Conservation (phyloP, 2,113 vertebrate species). For the Balaeniceps rex region DNA sequence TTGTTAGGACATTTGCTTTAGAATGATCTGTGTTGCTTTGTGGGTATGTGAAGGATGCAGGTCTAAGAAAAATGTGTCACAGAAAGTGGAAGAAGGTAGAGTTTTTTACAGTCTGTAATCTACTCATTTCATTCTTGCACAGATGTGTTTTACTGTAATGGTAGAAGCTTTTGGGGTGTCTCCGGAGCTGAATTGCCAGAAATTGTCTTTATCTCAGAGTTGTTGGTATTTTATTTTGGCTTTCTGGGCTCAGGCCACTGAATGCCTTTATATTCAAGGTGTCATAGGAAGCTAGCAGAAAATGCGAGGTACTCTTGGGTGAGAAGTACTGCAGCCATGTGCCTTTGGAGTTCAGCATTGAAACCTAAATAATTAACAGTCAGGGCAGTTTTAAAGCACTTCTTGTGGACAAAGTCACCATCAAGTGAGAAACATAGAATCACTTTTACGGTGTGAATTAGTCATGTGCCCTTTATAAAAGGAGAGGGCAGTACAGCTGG, state of each 20-base stretch:
- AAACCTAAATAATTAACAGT: not conserved
- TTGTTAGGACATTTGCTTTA: not conserved
- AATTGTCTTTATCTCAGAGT: not conserved
- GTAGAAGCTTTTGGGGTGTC: not conserved
- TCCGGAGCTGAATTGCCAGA: not conserved
- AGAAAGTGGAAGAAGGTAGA: not conserved
- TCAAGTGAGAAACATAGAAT: not conserved
- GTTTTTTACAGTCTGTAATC: not conserved
- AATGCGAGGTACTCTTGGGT: not conserved
- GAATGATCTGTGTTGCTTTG: not conserved
- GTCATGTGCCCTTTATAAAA: not conserved
- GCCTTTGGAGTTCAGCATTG: not conserved
- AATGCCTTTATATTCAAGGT: not conserved
- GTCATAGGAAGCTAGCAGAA: not conserved
- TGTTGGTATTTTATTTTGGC: not conserved
- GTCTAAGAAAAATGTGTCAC: not conserved
- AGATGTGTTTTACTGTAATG: not conserved
- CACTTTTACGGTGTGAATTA: not conserved
- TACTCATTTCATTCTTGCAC: not conserved
- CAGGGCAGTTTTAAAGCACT: not conserved
- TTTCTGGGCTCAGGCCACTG: not conserved
- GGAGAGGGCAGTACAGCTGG: not conserved
- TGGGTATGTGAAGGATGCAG: not conserved
- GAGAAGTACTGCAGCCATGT: not conserved
- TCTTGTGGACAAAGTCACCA: not conserved